phyloP scores from a whole-genome alignment of 1,140 invertebrate genomes.

The Leptopilina boulardi region DNA sequence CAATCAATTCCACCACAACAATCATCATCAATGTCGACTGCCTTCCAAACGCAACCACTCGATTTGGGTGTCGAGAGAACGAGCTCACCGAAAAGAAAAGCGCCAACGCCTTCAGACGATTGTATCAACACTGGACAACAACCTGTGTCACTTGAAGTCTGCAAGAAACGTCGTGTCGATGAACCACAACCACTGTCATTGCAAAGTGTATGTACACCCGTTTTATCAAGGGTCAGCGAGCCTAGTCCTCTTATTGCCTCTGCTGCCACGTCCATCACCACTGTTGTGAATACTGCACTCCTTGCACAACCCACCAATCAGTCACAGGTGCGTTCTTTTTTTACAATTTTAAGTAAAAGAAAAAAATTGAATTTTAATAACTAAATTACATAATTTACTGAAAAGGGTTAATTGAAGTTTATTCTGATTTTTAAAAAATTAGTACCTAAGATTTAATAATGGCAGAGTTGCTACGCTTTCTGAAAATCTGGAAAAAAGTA shows the following conservation, averaged over 20 bases:
- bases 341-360: too few relatives aligned
- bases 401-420: too few relatives aligned
- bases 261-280: constrained; percentile 84
- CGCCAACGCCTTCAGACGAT: constrained; percentile 64
- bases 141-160: constrained; percentile 77
- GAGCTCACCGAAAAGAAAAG: constrained; percentile 79
- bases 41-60: constrained; percentile 83
- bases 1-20: constrained; percentile 49
- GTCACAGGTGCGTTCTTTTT: constrained; percentile 58
- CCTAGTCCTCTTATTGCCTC: constrained; percentile 84
- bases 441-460: too few relatives aligned
- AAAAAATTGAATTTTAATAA: not conserved
- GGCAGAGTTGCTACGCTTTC: too few relatives aligned
- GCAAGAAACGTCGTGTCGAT: constrained; percentile 72
- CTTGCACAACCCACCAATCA: constrained; percentile 61
- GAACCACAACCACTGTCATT: constrained; percentile 67
- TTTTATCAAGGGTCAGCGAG: constrained; percentile 80
- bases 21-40: constrained; percentile 50
- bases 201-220: constrained; percentile 70
- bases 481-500: too few relatives aligned
- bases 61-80: constrained; percentile 81
- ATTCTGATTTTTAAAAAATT: too few relatives aligned
- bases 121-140: constrained; percentile 65
- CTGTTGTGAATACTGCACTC: constrained; percentile 80
- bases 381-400: too few relatives aligned